Percentiles rank a stretch among this genome's conserved stretches.
Conservation (phyloP, 2,888 invertebrate genomes). For the Pyralis farinalis region DNA sequence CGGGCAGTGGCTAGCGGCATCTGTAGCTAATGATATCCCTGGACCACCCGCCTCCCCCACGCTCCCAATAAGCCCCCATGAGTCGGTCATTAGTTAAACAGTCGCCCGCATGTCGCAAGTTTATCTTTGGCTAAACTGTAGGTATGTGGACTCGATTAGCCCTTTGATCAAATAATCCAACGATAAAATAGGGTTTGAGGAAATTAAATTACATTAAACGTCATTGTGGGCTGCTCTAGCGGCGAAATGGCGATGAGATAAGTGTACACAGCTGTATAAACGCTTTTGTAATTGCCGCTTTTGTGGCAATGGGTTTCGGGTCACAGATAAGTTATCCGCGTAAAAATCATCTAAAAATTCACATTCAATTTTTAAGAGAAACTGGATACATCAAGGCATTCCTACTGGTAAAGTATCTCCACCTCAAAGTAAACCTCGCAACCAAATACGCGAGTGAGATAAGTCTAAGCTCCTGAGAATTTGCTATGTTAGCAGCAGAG, state of each 20-base stretch:
- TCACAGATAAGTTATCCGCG: too few relatives aligned
- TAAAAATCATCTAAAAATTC: too few relatives aligned
- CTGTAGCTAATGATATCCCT: constrained; percentile 79
- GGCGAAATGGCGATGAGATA: constrained; percentile 19
- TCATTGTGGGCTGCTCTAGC: constrained; percentile 48
- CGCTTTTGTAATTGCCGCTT: constrained; percentile 8
- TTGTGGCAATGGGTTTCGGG: not conserved
- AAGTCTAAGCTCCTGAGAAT: too few relatives aligned
- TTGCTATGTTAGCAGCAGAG: too few relatives aligned
- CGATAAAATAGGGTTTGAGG: constrained; percentile 74
- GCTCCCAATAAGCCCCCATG: constrained; percentile 50
- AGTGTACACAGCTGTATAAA: constrained; percentile 20
- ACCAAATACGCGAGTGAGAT: too few relatives aligned
- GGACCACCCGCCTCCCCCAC: constrained; percentile 44
- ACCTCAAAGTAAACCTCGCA: too few relatives aligned
- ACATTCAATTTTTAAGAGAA: too few relatives aligned
- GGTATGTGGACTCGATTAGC: constrained; percentile 78
- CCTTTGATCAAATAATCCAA: constrained; percentile 79
- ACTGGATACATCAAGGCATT: too few relatives aligned
- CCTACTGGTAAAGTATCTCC: too few relatives aligned
- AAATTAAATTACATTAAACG: constrained; percentile 76
- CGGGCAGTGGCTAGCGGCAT: constrained; percentile 70
- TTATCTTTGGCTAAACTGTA: constrained; percentile 78
- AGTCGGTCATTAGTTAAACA: constrained; percentile 80
- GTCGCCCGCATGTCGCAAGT: constrained; percentile 79